Conservation (phyloP, 35 echinoderm and acorn worm genomes). For the Apostichopus parvimensis region DNA sequence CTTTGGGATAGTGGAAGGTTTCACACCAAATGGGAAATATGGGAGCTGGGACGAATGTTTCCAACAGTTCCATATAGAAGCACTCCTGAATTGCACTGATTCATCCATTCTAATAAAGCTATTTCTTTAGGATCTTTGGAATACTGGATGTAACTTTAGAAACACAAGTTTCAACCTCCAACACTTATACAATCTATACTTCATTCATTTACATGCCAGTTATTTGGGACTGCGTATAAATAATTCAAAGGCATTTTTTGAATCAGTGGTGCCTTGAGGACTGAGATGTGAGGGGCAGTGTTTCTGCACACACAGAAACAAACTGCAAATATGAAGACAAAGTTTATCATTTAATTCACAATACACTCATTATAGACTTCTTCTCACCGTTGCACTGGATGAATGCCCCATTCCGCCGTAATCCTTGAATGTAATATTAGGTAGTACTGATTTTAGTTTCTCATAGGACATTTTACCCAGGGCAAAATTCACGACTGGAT, state of each 20-base stretch:
- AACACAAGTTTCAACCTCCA: too few relatives aligned
- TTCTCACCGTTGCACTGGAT: slow-evolving; percentile 57
- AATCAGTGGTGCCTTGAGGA: background rate
- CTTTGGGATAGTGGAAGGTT: too few relatives aligned
- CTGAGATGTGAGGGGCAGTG: background rate
- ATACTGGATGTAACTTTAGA: too few relatives aligned
- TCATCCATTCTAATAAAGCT: too few relatives aligned
- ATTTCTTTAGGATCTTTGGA: too few relatives aligned
- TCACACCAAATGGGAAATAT: too few relatives aligned
- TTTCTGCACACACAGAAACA: background rate
- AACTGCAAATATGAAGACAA: background rate
- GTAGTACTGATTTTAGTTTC: slow-evolving; percentile 23
- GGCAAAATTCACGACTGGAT: slow-evolving; percentile 65
- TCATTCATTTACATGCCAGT: too few relatives aligned
- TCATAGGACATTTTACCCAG: slow-evolving; percentile 69
- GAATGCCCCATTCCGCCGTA: slow-evolving; percentile 74
- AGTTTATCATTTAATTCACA: background rate
- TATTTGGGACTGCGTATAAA: too few relatives aligned
- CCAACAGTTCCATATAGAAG: too few relatives aligned
- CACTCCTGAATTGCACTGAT: too few relatives aligned
- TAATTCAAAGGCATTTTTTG: background rate
- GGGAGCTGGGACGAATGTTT: too few relatives aligned
- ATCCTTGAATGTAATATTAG: slow-evolving; percentile 60
- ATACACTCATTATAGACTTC: background rate
- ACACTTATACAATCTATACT: too few relatives aligned